Evolutionary conservation across 2,797 vertebrate genomes (phyloP), one percentile per base, ranked within the genome.

Genomic region (Cirrhinus molitorella): DNA sequence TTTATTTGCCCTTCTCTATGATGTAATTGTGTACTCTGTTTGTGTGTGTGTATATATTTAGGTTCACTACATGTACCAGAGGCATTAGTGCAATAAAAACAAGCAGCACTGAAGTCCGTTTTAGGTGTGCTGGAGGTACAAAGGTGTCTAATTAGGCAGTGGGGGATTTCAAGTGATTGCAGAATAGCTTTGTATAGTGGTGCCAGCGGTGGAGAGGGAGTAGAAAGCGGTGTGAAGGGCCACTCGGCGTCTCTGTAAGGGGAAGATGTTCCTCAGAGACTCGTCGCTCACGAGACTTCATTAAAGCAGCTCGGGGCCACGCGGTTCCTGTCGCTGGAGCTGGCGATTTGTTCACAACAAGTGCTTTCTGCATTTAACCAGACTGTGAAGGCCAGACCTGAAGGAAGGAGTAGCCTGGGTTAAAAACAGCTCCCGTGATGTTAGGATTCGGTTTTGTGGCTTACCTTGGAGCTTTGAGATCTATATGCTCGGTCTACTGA

Each of bases 91-190:
- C 40, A 23, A 79, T 85, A 61, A 82, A 85, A 87, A 87, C 86
- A 85, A 73, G 19, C 47, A 3, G 11, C 47, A 12, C 55, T 73
- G 74, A 66, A 51, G 81, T 74, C 75, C 55, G 43, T 77, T 77
- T 77, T 59, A 2, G 86, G 53, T 79, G 68, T 65, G 65, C 59
- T 77, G 37, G 61, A 68, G 81, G 31, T 63, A 23, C 77, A 83
- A 63, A 80, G 81, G 51, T 79, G 68, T 81, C 68, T 88, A 88
- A 88, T 88, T 86, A 85, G 83, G 57, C 82, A 83, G 83, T 67
- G 28, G 76, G 81, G 84, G 85, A 86, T 89, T 79, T 77, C 25
- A 45, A 83, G 79, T 51, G 79, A 81, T 78, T 63, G 74, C 47
- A 73, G 73, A 76, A 43, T 16, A 53, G 65, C 83, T 87, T 71